Conservation (phyloP, 1,140 invertebrate species). For the Schlechtendalia chinensis region DNA sequence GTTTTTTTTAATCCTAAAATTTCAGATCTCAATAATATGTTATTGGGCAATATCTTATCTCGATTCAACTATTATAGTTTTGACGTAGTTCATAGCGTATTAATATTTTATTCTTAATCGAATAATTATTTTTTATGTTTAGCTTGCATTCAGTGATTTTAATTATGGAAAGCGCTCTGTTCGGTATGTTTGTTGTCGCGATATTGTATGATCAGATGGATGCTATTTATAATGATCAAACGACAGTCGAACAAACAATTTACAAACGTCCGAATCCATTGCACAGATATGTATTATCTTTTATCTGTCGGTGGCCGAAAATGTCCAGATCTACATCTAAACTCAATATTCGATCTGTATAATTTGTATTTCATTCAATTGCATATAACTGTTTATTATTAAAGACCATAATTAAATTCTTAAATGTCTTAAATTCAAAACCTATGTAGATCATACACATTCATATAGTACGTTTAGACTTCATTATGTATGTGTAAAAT, state of each 20-base stretch:
- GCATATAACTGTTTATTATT: too few species aligned
- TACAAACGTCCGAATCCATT: slow-evolving; percentile 40
- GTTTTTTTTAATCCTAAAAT: too few species aligned
- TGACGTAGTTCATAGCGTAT: neutral
- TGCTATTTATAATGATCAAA: slow-evolving; percentile 80
- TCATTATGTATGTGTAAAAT: too few species aligned
- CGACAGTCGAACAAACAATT: slow-evolving; percentile 69
- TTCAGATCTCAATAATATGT: too few species aligned
- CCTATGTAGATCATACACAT: too few species aligned
- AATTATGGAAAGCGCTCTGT: slow-evolving; percentile 77
- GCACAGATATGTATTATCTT: slow-evolving; percentile 40
- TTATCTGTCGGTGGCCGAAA: slow-evolving; percentile 41
- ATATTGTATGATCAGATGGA: slow-evolving; percentile 87
- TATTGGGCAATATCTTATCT: too few species aligned
- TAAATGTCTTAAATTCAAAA: too few species aligned
- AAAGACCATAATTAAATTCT: too few species aligned
- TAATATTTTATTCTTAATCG: neutral
- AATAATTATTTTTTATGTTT: slow-evolving; percentile 51
- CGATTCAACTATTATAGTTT: too few species aligned
- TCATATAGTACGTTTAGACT: too few species aligned
- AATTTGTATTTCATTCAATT: neutral
- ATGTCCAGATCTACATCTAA: slow-evolving; percentile 34
- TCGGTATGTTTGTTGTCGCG: slow-evolving; percentile 86
- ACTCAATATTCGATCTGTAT: slow-evolving; percentile 35
- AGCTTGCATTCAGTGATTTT: slow-evolving; percentile 84